A percentile compares a stretch with the other conserved stretches of the same genome.
Conservation (phyloP, 2,113 vertebrate genomes). For the Neolamprologus caudopunctatus region DNA sequence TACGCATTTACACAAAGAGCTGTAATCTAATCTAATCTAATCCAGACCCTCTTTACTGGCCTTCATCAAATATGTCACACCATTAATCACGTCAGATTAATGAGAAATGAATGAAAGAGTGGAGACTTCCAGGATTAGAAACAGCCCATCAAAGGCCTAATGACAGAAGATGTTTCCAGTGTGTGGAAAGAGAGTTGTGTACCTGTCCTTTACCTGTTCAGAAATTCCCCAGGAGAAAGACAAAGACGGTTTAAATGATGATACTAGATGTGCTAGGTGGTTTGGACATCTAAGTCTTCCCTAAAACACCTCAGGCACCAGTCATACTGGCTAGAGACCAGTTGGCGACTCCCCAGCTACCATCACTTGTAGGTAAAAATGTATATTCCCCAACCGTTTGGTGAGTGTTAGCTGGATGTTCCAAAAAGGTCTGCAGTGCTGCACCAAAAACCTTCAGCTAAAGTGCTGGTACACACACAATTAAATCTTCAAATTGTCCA, state of each 20-base stretch:
- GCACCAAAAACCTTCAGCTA: not conserved
- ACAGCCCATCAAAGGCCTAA: not conserved
- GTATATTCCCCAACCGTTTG: rapidly evolving
- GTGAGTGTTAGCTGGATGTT: not conserved
- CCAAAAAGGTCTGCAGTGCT: not conserved
- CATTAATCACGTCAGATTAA: conserved; percentile 32
- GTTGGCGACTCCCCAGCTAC: rapidly evolving
- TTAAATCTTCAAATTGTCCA: not conserved
- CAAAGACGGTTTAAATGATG: not conserved
- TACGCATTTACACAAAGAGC: conserved; percentile 18
- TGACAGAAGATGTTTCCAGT: not conserved
- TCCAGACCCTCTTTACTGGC: not conserved
- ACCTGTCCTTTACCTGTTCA: not conserved
- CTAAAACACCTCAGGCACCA: not conserved
- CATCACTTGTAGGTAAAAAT: not conserved
- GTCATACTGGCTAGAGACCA: not conserved
- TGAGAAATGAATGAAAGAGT: not conserved
- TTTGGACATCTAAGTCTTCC: not conserved
- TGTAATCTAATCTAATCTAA: conserved; percentile 49
- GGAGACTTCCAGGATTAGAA: conserved; percentile 12
- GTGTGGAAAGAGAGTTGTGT: not conserved
- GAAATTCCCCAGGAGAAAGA: not conserved
- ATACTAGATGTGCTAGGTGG: not conserved
- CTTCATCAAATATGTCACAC: conserved; percentile 31
- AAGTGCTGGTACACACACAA: not conserved